Evolutionary conservation across 1,140 invertebrate species (phyloP).

Genomic region (Micrasema minimum): DNA sequence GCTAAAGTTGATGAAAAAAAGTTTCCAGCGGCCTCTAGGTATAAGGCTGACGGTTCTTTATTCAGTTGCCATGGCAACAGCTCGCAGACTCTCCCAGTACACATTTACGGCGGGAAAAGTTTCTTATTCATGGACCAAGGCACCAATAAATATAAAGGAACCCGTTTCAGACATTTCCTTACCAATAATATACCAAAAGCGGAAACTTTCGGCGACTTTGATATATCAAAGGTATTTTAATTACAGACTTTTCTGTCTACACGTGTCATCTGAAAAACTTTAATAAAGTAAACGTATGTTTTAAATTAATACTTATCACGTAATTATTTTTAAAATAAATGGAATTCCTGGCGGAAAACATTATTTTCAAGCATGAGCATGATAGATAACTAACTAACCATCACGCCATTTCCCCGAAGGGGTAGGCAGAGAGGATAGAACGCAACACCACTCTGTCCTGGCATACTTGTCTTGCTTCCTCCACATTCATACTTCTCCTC

Average conservation of each 20-base stretch:
- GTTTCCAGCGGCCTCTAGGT: neutral
- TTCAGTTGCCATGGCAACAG: slow-evolving; percentile 46
- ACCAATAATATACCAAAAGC: slow-evolving; percentile 30
- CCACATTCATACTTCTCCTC: no score
- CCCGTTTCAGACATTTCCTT: slow-evolving; percentile 31
- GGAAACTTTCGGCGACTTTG: slow-evolving; percentile 17
- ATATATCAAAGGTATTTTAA: slow-evolving; percentile 34
- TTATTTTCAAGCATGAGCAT: no score
- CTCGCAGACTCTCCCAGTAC: slow-evolving; percentile 38
- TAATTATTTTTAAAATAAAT: no score
- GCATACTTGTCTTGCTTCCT: no score
- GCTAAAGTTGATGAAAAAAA: slow-evolving; percentile 23
- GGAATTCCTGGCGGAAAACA: no score
- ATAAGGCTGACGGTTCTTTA: slow-evolving; percentile 22
- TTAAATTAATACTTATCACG: no score
- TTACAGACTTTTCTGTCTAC: slow-evolving; percentile 15
- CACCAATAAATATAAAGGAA: slow-evolving; percentile 36
- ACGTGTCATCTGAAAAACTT: no score
- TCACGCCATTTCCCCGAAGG: no score
- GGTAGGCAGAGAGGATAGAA: no score
- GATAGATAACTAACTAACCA: no score
- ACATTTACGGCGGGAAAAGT: slow-evolving; percentile 44
- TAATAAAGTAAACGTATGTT: no score
- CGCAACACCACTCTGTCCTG: no score
- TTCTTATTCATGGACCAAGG: slow-evolving; percentile 40